phyloP scores from a whole-genome alignment of 1,140 invertebrate genomes.

The Drosophila tani region DNA sequence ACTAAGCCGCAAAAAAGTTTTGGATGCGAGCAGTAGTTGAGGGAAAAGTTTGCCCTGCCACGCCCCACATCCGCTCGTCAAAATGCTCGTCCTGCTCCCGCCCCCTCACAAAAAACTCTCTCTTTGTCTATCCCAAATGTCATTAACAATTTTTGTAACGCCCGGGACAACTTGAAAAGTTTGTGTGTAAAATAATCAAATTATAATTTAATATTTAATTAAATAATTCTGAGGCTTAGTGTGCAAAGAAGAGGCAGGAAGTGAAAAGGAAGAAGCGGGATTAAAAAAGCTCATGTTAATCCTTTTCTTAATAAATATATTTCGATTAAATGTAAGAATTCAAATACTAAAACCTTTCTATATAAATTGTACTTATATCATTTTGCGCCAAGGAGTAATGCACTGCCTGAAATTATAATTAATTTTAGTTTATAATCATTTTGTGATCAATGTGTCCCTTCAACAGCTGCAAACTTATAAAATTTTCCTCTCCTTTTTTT shows the following conservation, averaged over 20 bases:
- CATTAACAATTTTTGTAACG: conserved; percentile 77
- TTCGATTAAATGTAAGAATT: no score
- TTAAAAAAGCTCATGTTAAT: not conserved
- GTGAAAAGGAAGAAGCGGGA: not conserved
- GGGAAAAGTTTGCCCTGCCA: conserved; percentile 55
- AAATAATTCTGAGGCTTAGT: conserved; percentile 67
- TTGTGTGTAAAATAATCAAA: conserved; percentile 71
- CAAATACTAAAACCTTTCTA: no score
- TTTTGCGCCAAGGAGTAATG: no score
- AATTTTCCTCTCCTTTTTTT: not conserved
- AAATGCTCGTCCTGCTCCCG: not conserved
- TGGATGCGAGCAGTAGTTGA: conserved; percentile 23
- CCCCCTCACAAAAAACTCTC: not conserved
- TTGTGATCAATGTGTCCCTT: no score
- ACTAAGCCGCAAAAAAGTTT: conserved; percentile 71
- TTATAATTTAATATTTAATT: conserved; percentile 80
- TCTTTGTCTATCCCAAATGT: conserved; percentile 54
- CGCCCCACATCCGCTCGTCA: conserved; percentile 6
- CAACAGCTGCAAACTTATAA: not conserved
- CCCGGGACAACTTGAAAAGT: conserved; percentile 67
- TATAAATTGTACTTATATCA: no score
- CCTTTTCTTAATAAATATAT: no score
- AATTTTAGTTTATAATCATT: no score
- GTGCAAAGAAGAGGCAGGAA: not conserved
- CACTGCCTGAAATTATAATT: no score